Percentiles rank a stretch among this genome's conserved stretches.
Evolutionary conservation across 2,797 vertebrate species (phyloP).

Genomic region (Anguilla marmorata): DNA sequence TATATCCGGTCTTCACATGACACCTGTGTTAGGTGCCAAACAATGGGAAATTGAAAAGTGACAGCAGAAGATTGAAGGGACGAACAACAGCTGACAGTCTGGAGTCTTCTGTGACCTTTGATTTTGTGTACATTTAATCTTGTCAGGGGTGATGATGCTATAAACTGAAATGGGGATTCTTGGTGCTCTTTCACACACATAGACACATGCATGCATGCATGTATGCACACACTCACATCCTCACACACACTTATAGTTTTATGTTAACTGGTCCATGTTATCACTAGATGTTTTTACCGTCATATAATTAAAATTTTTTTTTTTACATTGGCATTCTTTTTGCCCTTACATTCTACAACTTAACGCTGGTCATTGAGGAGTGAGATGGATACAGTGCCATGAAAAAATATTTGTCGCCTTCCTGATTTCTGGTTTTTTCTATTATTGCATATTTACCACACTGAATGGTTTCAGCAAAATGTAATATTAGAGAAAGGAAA

Average conservation of each 20-base stretch:
- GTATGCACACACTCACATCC: neutral
- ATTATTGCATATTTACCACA: no score
- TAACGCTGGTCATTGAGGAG: no score
- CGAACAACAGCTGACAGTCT: constrained; percentile 6
- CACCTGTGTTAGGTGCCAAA: constrained; percentile 12
- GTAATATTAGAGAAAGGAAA: no score
- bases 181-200: neutral
- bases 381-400: no score
- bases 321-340: no score
- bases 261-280: neutral
- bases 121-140: constrained; percentile 17
- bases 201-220: neutral
- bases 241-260: neutral
- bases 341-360: no score
- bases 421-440: no score
- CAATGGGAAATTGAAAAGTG: constrained; percentile 27
- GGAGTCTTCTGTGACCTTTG: constrained; percentile 3
- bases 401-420: no score
- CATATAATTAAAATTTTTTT: no score
- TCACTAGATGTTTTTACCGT: neutral
- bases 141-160: neutral
- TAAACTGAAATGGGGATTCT: neutral
- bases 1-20: constrained; percentile 8
- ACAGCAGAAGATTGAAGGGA: constrained; percentile 34
- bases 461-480: no score